A percentile compares a stretch with the other conserved stretches of the same genome.
Conservation (phyloP, 2,113 vertebrate genomes). For the Ctenodactylus gundi region DNA sequence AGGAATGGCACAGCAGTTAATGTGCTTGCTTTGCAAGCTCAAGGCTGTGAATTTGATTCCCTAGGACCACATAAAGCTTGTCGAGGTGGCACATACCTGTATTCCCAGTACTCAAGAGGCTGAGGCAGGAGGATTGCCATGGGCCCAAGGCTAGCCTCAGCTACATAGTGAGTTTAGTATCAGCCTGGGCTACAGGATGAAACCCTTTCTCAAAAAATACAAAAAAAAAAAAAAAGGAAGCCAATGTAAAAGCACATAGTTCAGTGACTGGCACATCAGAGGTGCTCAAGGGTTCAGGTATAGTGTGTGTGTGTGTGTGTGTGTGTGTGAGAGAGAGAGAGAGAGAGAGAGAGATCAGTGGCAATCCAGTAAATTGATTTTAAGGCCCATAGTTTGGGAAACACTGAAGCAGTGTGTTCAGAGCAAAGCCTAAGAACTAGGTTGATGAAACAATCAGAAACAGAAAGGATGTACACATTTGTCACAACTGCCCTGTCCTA, state of each 20-base stretch:
- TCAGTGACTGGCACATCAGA: not conserved
- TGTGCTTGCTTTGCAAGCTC: too few species aligned
- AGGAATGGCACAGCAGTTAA: too few species aligned
- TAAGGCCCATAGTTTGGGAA: not conserved
- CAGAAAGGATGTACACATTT: not conserved
- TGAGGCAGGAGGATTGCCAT: too few species aligned
- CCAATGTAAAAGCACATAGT: not conserved
- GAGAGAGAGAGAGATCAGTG: not conserved
- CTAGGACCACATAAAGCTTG: too few species aligned
- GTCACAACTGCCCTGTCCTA: not conserved
- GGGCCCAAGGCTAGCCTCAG: too few species aligned
- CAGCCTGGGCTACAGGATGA: too few species aligned
- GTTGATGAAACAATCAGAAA: not conserved
- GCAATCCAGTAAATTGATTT: not conserved
- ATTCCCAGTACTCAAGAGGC: too few species aligned
- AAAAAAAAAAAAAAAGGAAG: conserved; percentile 7
- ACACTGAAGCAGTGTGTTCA: not conserved
- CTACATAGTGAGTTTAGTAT: too few species aligned
- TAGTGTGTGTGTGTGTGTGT: rapidly evolving
- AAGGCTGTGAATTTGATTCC: too few species aligned
- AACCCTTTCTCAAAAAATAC: too few species aligned
- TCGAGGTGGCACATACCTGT: too few species aligned
- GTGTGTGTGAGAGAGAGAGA: not conserved
- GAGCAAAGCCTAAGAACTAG: not conserved
- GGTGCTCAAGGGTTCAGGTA: not conserved